phyloP scores from a whole-genome alignment of 2,888 invertebrate genomes.

The Andrena minutula region DNA sequence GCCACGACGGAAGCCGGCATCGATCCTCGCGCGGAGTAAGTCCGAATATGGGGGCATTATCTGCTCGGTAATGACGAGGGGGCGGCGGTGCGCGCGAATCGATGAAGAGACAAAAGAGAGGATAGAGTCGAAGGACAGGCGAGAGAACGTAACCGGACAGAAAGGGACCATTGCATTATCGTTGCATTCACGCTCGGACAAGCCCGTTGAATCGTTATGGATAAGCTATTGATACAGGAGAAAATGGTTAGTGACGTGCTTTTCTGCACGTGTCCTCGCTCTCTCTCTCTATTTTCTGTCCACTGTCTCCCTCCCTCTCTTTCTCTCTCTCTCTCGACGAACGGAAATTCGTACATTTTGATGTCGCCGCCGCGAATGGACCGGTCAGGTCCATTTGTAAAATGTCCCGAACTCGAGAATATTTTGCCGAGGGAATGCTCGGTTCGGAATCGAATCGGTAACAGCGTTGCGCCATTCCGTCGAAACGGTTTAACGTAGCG shows the following conservation, averaged over 20 bases:
- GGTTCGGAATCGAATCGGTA: slow-evolving; percentile 65
- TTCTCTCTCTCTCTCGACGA: not conserved
- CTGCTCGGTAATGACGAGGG: slow-evolving; percentile 76
- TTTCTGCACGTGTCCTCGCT: slow-evolving; percentile 19
- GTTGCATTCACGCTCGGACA: slow-evolving; percentile 83
- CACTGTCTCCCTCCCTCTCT: too few relatives aligned
- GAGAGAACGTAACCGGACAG: slow-evolving; percentile 59
- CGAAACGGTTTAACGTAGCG: slow-evolving; percentile 56
- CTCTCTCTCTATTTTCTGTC: not conserved
- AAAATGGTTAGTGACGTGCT: slow-evolving; percentile 49
- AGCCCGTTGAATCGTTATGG: slow-evolving; percentile 81
- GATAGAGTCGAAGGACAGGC: slow-evolving; percentile 38
- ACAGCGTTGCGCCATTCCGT: slow-evolving; percentile 59
- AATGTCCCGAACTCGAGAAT: slow-evolving; percentile 53
- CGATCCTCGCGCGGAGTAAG: slow-evolving; percentile 68
- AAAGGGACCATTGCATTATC: slow-evolving; percentile 80
- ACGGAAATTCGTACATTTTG: slow-evolving; percentile 59
- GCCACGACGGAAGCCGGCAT: slow-evolving; percentile 61
- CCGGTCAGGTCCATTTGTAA: slow-evolving; percentile 55
- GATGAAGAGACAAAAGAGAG: slow-evolving; percentile 75
- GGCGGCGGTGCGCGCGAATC: slow-evolving; percentile 79
- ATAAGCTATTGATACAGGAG: slow-evolving; percentile 75
- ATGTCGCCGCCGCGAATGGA: slow-evolving; percentile 32
- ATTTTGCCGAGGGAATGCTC: slow-evolving; percentile 58
- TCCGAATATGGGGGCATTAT: slow-evolving; percentile 75